Conservation (phyloP, 1,140 invertebrate genomes). For the Reticulitermes speratus region DNA sequence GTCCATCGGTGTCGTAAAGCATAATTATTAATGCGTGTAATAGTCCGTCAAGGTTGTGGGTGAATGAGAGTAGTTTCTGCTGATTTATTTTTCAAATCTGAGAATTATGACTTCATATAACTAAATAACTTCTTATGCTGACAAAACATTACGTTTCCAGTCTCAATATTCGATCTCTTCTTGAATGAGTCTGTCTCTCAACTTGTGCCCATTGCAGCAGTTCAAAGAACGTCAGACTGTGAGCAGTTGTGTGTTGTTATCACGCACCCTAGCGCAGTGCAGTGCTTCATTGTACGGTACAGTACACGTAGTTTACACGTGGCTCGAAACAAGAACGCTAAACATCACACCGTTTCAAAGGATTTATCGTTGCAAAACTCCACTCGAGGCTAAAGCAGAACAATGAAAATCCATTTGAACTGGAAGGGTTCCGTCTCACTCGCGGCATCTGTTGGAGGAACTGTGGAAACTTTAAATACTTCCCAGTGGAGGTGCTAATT, state of each 20-base stretch:
- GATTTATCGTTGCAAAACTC: background rate
- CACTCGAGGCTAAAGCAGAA: background rate
- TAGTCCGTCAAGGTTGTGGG: too few species aligned
- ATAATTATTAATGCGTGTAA: too few species aligned
- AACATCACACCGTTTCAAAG: background rate
- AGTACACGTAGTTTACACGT: background rate
- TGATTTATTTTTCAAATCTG: too few species aligned
- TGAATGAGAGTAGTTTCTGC: too few species aligned
- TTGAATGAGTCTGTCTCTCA: too few species aligned
- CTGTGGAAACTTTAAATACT: background rate
- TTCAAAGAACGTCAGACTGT: too few species aligned
- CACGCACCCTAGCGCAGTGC: background rate
- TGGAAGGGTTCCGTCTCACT: background rate
- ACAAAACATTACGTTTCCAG: too few species aligned
- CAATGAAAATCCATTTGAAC: conserved; percentile 3
- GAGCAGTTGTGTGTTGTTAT: background rate
- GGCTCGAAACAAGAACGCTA: background rate
- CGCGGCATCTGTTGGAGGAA: background rate
- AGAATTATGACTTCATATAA: too few species aligned
- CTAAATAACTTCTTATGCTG: too few species aligned
- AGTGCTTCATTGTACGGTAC: background rate
- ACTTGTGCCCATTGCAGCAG: too few species aligned
- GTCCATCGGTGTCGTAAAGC: too few species aligned
- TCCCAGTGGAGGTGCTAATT: background rate
- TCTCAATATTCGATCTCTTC: too few species aligned